Evolutionary conservation across 2,113 vertebrate genomes (phyloP), one percentile per base, ranked within the genome.

Genomic region (Oxygymnocypris stewartii): DNA sequence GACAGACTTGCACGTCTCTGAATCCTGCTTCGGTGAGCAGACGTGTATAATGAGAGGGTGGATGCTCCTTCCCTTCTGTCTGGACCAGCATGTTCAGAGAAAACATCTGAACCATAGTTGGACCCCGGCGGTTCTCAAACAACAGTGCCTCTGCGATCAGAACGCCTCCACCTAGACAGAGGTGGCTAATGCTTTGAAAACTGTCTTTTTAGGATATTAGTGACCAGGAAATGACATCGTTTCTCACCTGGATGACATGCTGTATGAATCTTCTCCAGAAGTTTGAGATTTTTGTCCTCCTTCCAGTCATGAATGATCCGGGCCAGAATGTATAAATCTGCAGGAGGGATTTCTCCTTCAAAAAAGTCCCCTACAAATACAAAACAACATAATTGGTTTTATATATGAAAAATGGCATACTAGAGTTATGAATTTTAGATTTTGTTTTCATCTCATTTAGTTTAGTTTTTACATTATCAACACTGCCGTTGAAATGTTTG

Each of bases 21-120:
- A 95, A 95, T 78, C 94, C 95, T 1, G 87, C 80, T 1, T 63
- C 42, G 4, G 75, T 87, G 61, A 95, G 91, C 87, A 95, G 85
- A 85, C 3, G 28, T 14, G 86, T 88, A 87, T 95, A 95, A 44
- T 93, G 83, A 1, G 94, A 94, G 0, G 93, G 90, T 1, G 92
- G 83, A 10, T 91, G 92, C 88, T 95, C 95, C 23, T 91, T 90
- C 37, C 95, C 95, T 89, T 93, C 89, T 0, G 88, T 79, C 89
- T 94, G 94, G 63, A 95, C 90, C 91, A 95, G 87, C 95, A 95
- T 95, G 92, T 94, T 95, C 82, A 95, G 93, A 73, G 94, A 95
- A 90, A 93, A 93, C 82, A 93, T 85, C 91, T 95, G 95, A 71
- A 92, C 90, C 61, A 87, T 91, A 88, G 94, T 57, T 1, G 94